Conservation (phyloP, 2,888 invertebrate genomes). For the Hydrotaea diabolus region DNA sequence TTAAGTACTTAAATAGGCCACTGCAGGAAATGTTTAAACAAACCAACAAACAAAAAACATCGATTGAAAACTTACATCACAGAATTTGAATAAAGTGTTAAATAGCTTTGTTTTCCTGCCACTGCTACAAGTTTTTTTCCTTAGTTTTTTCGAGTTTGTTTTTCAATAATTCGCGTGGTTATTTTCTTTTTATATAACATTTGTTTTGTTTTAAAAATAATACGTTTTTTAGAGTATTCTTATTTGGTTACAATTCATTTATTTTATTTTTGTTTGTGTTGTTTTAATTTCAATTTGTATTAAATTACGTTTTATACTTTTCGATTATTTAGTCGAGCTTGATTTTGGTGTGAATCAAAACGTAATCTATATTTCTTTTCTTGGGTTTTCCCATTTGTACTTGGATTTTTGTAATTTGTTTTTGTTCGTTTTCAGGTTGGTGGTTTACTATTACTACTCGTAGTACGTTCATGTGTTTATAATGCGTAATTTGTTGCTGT, state of each 20-base stretch:
- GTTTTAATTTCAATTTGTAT: neutral
- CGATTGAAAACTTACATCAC: conserved; percentile 72
- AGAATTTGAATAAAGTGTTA: conserved; percentile 66
- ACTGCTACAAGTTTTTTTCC: conserved; percentile 18
- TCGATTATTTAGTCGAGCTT: conserved; percentile 43
- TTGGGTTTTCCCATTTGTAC: conserved; percentile 75
- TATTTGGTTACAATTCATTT: conserved; percentile 17
- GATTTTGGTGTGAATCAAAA: conserved; percentile 67
- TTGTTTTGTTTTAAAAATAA: conserved; percentile 47
- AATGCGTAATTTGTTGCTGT: conserved; percentile 21
- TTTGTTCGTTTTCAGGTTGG: conserved; percentile 32
- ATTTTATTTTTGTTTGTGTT: conserved; percentile 39
- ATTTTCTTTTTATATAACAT: neutral
- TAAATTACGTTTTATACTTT: conserved; percentile 16
- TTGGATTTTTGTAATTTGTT: conserved; percentile 47
- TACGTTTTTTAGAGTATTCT: conserved; percentile 27
- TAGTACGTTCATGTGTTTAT: conserved; percentile 46
- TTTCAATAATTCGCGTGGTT: neutral
- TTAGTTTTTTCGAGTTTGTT: neutral
- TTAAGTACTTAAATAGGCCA: too few species aligned
- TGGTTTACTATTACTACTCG: neutral
- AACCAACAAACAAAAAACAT: conserved; percentile 30
- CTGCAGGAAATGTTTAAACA: too few species aligned
- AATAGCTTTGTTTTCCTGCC: conserved; percentile 44
- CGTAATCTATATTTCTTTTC: conserved; percentile 69